These are phyloP conservation scores for Caenorhabditis uteleia DNA, from an alignment of 2,888 invertebrate genomes.

Conservation along the genomic window DNA sequence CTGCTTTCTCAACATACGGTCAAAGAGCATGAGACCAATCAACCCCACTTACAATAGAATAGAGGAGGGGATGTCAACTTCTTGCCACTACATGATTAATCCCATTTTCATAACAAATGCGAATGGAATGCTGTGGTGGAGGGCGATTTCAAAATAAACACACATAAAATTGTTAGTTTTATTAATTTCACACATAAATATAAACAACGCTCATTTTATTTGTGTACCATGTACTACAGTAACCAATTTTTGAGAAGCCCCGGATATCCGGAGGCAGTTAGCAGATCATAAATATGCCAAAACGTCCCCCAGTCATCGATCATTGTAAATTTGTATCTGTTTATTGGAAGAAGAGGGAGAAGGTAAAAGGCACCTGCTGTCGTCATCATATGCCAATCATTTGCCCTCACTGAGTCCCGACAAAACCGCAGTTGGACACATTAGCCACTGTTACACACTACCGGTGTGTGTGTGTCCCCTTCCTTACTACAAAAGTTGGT, in stretches of 20 bases:
- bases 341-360: conserved; percentile 34
- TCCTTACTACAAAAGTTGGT: too few species aligned
- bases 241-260: too few species aligned
- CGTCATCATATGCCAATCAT: conserved; percentile 24
- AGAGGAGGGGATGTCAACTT: background rate
- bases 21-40: background rate
- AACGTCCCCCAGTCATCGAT: conserved; percentile 25
- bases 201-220: too few species aligned
- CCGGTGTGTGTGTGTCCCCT: too few species aligned
- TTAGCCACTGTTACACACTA: conserved; percentile 4
- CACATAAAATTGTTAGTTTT: background rate
- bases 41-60: background rate
- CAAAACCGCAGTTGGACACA: conserved; percentile 31
- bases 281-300: conserved; percentile 37
- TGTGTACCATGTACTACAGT: too few species aligned
- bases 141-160: conserved; percentile 31
- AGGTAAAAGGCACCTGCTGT: conserved; percentile 29
- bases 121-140: conserved; percentile 27
- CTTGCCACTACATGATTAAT: background rate
- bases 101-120: conserved; percentile 36
- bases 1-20: background rate
- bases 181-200: background rate
- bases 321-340: conserved; percentile 43
- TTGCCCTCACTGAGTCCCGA: conserved; percentile 9
- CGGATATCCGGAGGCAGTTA: too few species aligned